Base-by-base conservation (phyloP, 37 sponge, comb jelly and placozoan species). In the Mnemiopsis leidyi region DNA sequence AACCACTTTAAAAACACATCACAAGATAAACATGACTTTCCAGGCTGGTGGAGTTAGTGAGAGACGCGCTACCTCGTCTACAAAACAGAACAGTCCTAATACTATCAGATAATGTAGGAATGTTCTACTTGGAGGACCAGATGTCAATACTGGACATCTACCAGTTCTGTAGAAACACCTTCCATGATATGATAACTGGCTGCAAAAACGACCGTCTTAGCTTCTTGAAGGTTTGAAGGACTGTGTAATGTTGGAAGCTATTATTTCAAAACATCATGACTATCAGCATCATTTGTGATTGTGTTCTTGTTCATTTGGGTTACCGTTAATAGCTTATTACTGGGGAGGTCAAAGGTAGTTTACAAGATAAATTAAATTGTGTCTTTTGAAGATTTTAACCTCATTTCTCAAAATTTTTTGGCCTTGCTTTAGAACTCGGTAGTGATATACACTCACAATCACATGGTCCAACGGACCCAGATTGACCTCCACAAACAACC, bases 31-130 rank as follows among this genome's bases (percentile, higher is more conserved):
- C n/a, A 48, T 48, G 13, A 48, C 13, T 18, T 48, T 36, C 3
- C 36, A 77, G 79, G 79, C 30, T 77, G 36, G 33, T 32, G 20
- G 79, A 77, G 79, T 20, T 77, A 32, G 2, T 77, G 1, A 26
- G 79, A 77, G 79, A 77, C 2, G 35, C 33, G 1, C 36, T 32
- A 3, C 79, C 79, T 3, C 34, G 79, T 1, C 35, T 77, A 26
- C 35, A 77, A 32, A 77, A 77, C 79, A 32, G 33, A 20, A 77
- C 79, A 32, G 79, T 77, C 18, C 79, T 77, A 1, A 32, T 77
- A 1, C 18, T 77, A 18, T 31, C 79, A 16, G 79, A 32, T 3
- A 32, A 32, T 5, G 18, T 77, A 1, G 79, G 79, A 77, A 28
- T 77, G 36, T 77, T 32, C 79, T 20, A 13, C 36, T 13, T 32